These are phyloP conservation scores for Periophthalmodon schlosseri DNA, from an alignment of 2,113 vertebrate species.

Conservation along the genomic window DNA sequence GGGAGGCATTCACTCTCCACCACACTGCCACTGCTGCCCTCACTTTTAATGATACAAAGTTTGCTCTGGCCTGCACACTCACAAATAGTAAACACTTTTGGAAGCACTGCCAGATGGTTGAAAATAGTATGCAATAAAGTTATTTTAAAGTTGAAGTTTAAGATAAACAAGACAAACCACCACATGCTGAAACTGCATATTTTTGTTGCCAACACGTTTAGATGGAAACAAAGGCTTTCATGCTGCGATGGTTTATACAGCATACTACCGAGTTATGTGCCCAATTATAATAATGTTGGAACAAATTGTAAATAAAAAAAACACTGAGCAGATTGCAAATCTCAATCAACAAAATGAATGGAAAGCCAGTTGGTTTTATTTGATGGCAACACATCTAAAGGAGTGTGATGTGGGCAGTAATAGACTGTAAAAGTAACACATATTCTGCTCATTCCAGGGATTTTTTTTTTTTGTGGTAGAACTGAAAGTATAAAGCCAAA, in stretches of 20 bases:
- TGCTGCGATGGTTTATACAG: background rate
- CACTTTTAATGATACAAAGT: slow-evolving; percentile 8
- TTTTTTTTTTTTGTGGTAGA: background rate
- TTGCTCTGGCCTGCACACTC: slow-evolving; percentile 1
- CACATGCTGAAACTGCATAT: background rate
- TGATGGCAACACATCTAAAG: background rate
- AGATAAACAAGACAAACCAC: background rate
- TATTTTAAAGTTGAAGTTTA: background rate
- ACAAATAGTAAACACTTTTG: slow-evolving; percentile 7
- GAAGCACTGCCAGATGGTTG: background rate
- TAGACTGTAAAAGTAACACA: background rate
- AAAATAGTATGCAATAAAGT: background rate
- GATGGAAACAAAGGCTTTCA: background rate
- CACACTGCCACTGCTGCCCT: background rate
- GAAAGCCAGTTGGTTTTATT: slow-evolving; percentile 1
- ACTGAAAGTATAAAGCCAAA: background rate
- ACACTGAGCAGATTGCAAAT: background rate
- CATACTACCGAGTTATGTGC: background rate
- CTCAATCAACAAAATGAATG: background rate
- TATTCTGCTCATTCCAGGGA: background rate
- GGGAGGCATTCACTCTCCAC: slow-evolving; percentile 3
- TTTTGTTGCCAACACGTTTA: background rate
- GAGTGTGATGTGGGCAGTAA: background rate
- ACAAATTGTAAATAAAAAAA: background rate
- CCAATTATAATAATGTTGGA: background rate